Base-by-base conservation (phyloP, 2,888 invertebrate species). In the Thera britannica region DNA sequence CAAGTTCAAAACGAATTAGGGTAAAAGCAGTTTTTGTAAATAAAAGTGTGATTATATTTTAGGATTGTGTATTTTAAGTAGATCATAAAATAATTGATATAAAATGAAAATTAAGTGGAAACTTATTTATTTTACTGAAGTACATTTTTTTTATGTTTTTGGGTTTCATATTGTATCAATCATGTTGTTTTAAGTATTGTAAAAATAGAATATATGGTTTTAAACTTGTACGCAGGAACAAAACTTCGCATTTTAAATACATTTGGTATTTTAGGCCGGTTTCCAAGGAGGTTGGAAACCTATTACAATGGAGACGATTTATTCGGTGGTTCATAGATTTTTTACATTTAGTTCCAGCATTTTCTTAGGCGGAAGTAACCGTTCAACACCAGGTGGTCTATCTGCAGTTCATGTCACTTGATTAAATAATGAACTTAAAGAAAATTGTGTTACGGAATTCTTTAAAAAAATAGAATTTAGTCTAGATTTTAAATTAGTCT, bases 11-110 rank as follows among this genome's bases (percentile, higher is more conserved):
- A 7, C 23, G 7, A 9, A 9, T 46, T 7, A 9, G 9, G 7
- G 44, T 46, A 41, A 41, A 57, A 51, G 49, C 62, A 54, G 23
- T 23, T 67, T 68, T 62, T 71, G 71, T 74, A 71, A 72, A 77
- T 71, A 76, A 71, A 74, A 73, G 78, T 78, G 78, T 80, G 79
- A 80, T 80, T 70, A 72, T 77, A 75, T 69, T 12, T 65, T 70
- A 64, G 69, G 41, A n/a, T 23, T 62, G 57, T 46, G 57, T 41
- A 56, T 48, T 59, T 8, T 46, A 55, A n/a, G 5, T 65, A 52
- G 46, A 12, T 63, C 36, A 35, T 57, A 62, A 61, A 66, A 57
- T 72, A 51, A 58, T 68, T 68, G 70, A 55, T 72, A 62, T 44
- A 67, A 63, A 67, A 68, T 63, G 62, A 62, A 71, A 57, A 61